Base-by-base conservation (phyloP, 2,113 vertebrate species). In the Australoheros scitulus region DNA sequence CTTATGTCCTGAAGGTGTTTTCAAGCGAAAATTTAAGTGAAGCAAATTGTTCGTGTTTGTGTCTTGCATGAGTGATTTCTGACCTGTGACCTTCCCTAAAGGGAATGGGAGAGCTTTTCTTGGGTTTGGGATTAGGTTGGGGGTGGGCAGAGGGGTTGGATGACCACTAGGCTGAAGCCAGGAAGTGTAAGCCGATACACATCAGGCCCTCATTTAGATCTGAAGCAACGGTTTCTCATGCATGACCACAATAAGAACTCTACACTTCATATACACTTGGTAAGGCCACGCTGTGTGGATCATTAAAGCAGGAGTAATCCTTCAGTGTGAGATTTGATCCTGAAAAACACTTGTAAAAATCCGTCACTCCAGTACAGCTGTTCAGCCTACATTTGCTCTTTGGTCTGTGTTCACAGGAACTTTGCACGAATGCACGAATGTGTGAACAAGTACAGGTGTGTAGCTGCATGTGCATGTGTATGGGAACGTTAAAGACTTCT, bases 141-240 rank as follows among this genome's bases (percentile, higher is more conserved):
- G 65, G 43, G 26, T 2, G 82, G 64, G 43, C 47, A 38, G 24
- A 24, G 5, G 87, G 83, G 82, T 87, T 70, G 82, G 84, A 84
- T 90, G 90, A 89, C 89, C 79, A 55, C 80, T 72, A 82, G 76
- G 85, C 91, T 68, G 63, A 79, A 89, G 88, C 80, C 92, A 91
- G 91, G 92, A 93, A 88, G 89, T 85, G 92, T 92, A 93, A 95
- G 85, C 77, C 41, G 85, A 95, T 92, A 90, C 82, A 86, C 88
- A 80, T 87, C 88, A 81, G 85, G 75, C 85, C 85, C 83, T 92
- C 92, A 88, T 94, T 94, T 92, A 91, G 88, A 92, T 94, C 89
- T 92, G 83, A 94, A 94, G 90, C 86, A 55, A 77, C 68, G 34
- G 56, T 70, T 91, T 89, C 77, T 93, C 89, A 91, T 85, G 90